phyloP scores from a whole-genome alignment of 2,113 vertebrate species.

The Chaetura pelagica region DNA sequence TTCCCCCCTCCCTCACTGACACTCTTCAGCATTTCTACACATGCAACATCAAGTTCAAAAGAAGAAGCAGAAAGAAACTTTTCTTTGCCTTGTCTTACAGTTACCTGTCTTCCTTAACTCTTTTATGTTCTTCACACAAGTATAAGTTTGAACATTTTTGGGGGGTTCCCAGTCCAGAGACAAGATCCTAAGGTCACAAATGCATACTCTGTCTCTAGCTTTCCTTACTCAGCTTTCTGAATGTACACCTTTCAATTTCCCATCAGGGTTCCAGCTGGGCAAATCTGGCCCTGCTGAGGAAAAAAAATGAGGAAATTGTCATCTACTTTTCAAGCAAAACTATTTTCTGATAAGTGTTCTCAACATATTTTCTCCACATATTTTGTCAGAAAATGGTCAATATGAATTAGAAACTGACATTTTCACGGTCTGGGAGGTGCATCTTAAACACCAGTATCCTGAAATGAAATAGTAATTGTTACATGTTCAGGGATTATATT shows the following conservation, averaged over 20 bases:
- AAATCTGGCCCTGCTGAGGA: neutral
- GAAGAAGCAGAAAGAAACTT: neutral
- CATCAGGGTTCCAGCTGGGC: neutral
- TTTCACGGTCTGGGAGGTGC: neutral
- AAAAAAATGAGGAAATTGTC: fast-evolving
- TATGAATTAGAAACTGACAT: neutral
- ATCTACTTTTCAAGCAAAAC: neutral
- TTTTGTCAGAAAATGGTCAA: neutral
- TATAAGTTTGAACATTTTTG: neutral
- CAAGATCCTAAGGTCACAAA: neutral
- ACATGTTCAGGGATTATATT: slow-evolving; percentile 10
- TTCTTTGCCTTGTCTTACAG: neutral
- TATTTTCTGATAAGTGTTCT: neutral
- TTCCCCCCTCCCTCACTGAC: neutral
- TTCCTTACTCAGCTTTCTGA: neutral
- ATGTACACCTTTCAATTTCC: neutral
- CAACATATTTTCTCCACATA: neutral
- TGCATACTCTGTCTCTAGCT: neutral
- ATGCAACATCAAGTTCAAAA: neutral
- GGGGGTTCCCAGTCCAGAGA: neutral
- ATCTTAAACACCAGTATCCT: slow-evolving; percentile 4
- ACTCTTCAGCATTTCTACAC: neutral
- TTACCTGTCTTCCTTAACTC: neutral
- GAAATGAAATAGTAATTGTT: neutral
- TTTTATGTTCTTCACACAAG: neutral